Percentiles rank a stretch among this genome's conserved stretches.
These are phyloP conservation scores for Scrobipalpa atriplicella DNA, from an alignment of 2,888 invertebrate species.

Conservation along the genomic window DNA sequence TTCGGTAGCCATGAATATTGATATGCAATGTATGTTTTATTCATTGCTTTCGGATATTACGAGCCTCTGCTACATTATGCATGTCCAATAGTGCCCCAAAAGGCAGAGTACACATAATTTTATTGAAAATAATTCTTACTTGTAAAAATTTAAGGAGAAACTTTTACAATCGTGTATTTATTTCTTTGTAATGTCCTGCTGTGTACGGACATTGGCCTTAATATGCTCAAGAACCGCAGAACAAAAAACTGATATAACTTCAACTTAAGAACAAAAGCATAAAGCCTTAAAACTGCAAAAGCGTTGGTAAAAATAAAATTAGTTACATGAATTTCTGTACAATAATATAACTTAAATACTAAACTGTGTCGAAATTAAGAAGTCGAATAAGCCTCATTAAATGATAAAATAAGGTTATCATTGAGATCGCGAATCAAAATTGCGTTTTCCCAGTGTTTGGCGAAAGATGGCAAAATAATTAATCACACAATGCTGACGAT, in stretches of 20 bases:
- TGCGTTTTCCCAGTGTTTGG: slow-evolving; percentile 12
- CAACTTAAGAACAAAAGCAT: slow-evolving; percentile 22
- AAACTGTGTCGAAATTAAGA: slow-evolving; percentile 54
- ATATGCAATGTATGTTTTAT: slow-evolving; percentile 9
- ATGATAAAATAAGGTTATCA: slow-evolving; percentile 50
- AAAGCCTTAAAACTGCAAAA: slow-evolving; percentile 25
- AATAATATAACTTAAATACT: slow-evolving; percentile 35
- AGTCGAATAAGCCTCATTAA: slow-evolving; percentile 64
- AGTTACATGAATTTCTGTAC: slow-evolving; percentile 29
- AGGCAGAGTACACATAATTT: background rate
- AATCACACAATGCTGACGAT: too few species aligned
- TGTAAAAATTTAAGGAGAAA: slow-evolving; percentile 3
- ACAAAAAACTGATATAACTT: slow-evolving; percentile 23
- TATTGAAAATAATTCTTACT: background rate
- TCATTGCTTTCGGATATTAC: slow-evolving; percentile 11
- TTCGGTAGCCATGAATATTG: slow-evolving; percentile 16
- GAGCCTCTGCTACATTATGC: background rate
- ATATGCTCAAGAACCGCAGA: slow-evolving; percentile 23
- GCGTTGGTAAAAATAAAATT: slow-evolving; percentile 24
- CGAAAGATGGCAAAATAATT: background rate
- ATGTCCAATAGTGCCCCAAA: background rate
- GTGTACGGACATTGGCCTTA: slow-evolving; percentile 11
- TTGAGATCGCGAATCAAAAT: slow-evolving; percentile 61
- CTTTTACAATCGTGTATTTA: background rate
- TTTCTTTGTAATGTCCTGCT: background rate